Evolutionary conservation across 2,888 invertebrate species (phyloP).

Genomic region (Ornithoptera alexandrae): DNA sequence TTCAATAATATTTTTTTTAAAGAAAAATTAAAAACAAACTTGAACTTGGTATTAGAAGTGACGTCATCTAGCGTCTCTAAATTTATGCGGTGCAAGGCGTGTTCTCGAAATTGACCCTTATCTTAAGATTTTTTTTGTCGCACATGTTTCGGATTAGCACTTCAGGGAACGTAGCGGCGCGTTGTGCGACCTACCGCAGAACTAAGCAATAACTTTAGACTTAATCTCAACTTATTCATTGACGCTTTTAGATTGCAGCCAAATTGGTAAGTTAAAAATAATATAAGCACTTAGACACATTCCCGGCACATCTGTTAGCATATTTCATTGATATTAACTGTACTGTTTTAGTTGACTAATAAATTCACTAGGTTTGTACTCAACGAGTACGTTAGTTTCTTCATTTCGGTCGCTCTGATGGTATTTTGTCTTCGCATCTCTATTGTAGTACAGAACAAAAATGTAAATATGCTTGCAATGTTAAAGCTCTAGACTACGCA

Average conservation of each 20-base stretch:
- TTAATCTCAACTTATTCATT: conserved; percentile 70
- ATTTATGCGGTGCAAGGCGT: conserved; percentile 61
- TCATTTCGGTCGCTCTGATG: background rate
- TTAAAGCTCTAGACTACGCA: too few relatives aligned
- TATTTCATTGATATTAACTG: conserved; percentile 17
- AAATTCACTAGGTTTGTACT: background rate
- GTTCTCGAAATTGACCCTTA: conserved; percentile 76
- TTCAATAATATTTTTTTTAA: background rate
- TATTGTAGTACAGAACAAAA: too few relatives aligned
- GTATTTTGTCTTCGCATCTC: too few relatives aligned
- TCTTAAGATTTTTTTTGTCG: conserved; percentile 70
- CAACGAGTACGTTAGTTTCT: background rate
- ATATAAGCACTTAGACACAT: conserved; percentile 8
- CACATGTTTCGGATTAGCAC: conserved; percentile 77
- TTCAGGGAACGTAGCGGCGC: conserved; percentile 63
- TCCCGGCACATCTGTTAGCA: background rate
- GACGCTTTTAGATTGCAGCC: conserved; percentile 62
- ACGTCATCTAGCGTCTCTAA: conserved; percentile 16
- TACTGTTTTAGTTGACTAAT: conserved; percentile 1
- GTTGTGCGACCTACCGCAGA: conserved; percentile 72
- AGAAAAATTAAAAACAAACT: background rate
- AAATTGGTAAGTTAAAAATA: conserved; percentile 44
- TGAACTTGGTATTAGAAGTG: conserved; percentile 14
- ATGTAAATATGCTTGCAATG: too few relatives aligned
- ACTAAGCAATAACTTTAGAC: conserved; percentile 59